Percentiles rank a stretch among this genome's conserved stretches.
Evolutionary conservation across 2,113 vertebrate species (phyloP).

Genomic region (Tor tambroides): DNA sequence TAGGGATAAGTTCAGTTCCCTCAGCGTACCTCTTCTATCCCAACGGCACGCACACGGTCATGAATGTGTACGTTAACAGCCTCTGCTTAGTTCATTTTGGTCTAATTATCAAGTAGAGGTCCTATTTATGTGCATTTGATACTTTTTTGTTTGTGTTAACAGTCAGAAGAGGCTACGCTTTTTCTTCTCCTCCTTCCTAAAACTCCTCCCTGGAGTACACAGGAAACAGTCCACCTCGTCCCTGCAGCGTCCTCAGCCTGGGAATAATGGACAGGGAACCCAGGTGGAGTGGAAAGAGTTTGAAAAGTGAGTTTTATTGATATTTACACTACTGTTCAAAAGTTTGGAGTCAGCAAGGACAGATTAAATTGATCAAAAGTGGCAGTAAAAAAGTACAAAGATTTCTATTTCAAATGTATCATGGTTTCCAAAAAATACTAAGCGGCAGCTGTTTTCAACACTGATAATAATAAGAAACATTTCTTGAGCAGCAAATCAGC

Average conservation of each 20-base stretch:
- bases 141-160: conserved; percentile 38
- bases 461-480: background rate
- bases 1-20: conserved; percentile 79
- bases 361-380: background rate
- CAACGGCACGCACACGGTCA: conserved; percentile 81
- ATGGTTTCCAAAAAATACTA: background rate
- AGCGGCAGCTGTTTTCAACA: background rate
- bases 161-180: conserved; percentile 87
- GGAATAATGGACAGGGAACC: conserved; percentile 48
- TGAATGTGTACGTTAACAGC: conserved; percentile 78
- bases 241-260: conserved; percentile 60
- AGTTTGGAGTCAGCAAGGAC: background rate
- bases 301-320: conserved; percentile 76
- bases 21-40: conserved; percentile 85
- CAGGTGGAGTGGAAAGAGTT: conserved; percentile 80
- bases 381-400: background rate
- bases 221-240: conserved; percentile 68
- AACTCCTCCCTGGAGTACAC: conserved; percentile 83
- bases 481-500: background rate
- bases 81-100: background rate
- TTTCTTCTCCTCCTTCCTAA: conserved; percentile 88
- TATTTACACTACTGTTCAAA: background rate
- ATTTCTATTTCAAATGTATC: background rate
- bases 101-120: background rate
- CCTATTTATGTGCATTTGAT: background rate